Conservation (phyloP, 2,888 invertebrate species). For the Fragum whitleyi region DNA sequence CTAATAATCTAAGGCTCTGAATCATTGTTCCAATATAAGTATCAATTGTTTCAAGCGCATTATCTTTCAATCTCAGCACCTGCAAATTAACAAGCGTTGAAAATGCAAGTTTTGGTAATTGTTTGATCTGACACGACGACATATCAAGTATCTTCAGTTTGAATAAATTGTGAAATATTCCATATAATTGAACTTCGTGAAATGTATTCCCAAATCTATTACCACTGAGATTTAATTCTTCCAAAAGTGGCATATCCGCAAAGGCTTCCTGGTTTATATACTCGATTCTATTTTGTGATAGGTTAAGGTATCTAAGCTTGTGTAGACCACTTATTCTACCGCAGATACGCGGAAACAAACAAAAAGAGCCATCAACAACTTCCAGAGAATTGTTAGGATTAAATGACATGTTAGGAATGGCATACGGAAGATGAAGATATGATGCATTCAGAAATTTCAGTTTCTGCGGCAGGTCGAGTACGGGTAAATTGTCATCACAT, state of each 20-base stretch:
- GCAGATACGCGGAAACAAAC: slow-evolving; percentile 15
- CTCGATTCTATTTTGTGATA: slow-evolving; percentile 25
- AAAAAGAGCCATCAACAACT: slow-evolving; percentile 24
- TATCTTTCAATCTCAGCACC: slow-evolving; percentile 19
- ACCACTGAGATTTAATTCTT: slow-evolving; percentile 17
- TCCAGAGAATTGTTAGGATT: slow-evolving; percentile 31
- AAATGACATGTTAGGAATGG: slow-evolving; percentile 27
- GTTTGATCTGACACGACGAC: slow-evolving; percentile 31
- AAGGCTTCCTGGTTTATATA: slow-evolving; percentile 28
- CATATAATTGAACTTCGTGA: background rate
- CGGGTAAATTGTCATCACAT: background rate
- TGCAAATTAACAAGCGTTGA: slow-evolving; percentile 7
- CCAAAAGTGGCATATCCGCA: slow-evolving; percentile 26
- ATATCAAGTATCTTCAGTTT: slow-evolving; percentile 26
- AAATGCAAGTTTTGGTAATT: slow-evolving; percentile 33
- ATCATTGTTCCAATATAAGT: slow-evolving; percentile 8
- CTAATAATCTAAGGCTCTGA: slow-evolving; percentile 24
- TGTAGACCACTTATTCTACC: slow-evolving; percentile 38
- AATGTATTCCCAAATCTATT: slow-evolving; percentile 33
- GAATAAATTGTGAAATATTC: slow-evolving; percentile 27
- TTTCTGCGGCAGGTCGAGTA: slow-evolving; percentile 23
- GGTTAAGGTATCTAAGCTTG: slow-evolving; percentile 21
- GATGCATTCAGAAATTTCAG: slow-evolving; percentile 29
- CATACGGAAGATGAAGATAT: slow-evolving; percentile 23
- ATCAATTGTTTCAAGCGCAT: slow-evolving; percentile 28